Evolutionary conservation across 2,113 vertebrate genomes (phyloP), one percentile per base, ranked within the genome.

Genomic region (Odontesthes bonariensis): DNA sequence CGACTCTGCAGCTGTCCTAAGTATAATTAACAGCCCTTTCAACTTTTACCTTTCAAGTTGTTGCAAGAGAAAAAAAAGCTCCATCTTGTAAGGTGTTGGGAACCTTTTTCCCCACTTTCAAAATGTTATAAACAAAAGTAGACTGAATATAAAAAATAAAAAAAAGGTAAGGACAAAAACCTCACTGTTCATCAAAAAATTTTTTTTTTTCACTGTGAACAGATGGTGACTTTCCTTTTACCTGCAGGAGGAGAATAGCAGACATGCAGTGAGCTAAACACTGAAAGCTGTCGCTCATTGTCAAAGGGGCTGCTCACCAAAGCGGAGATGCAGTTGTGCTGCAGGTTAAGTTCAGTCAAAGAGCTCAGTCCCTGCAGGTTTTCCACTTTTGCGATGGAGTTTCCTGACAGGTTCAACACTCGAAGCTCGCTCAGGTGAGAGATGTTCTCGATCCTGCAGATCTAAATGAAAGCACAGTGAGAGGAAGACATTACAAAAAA

Each of bases 341-440:
- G 89, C 12, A 99, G 93, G 92, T 98, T 96, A 63, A 99, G 96
- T 75, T 99, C 97, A 44, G 90, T 94, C 81, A 99, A 93, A 0
- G 93, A 95, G 73, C 95, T 89, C 89, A 99, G 85, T 17, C 96
- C 96, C 16, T 79, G 94, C 63, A 99, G 91, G 46, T 97, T 96
- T 86, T 98, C 96, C 44, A 96, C 93, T 3, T 89, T 90, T 44
- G 88, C 92, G 69, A 99, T 95, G 55, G 85, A 81, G 89, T 99
- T 99, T 75, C 96, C 95, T 55, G 98, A 95, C 86, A 99, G 94
- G 90, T 99, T 99, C 88, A 99, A 89, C 68, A 97, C 94, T 75
- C 92, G 93, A 69, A 99, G 93, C 64, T 96, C 92, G 23, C 90
- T 89, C 78, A 99, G 90, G 80, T 97, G 96, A 80, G 87, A 90